Evolutionary conservation across 2,797 vertebrate genomes (phyloP).

Genomic region (Pteropus rufus): DNA sequence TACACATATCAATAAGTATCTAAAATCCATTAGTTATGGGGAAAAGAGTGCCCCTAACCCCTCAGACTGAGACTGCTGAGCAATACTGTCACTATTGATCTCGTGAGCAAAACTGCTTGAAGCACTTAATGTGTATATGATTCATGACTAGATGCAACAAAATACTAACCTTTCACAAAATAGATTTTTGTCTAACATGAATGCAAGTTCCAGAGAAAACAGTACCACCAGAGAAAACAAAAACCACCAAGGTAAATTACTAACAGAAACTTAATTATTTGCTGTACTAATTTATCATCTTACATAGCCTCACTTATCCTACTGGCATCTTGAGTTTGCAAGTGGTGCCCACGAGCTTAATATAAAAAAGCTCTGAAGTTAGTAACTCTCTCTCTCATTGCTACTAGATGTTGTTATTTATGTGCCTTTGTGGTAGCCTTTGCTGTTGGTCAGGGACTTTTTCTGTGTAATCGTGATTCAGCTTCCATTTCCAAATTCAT

Average conservation of each 20-base stretch:
- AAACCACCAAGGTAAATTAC: neutral
- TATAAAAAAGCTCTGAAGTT: neutral
- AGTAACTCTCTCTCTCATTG: neutral
- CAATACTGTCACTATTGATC: neutral
- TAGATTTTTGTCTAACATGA: neutral
- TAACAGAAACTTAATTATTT: neutral
- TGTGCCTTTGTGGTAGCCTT: neutral
- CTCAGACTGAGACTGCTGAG: neutral
- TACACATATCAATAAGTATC: neutral
- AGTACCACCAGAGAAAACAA: neutral
- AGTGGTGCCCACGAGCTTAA: neutral
- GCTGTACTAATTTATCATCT: neutral
- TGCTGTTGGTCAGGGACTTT: conserved; percentile 27
- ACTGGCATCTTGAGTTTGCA: neutral
- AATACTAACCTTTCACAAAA: neutral
- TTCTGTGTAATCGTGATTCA: neutral
- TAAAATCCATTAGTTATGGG: neutral
- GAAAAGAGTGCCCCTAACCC: neutral
- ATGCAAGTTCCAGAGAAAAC: neutral
- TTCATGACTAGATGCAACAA: neutral
- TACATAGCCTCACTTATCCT: neutral
- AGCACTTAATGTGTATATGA: neutral
- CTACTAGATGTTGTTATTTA: neutral
- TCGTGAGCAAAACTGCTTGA: neutral
- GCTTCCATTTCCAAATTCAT: conserved; percentile 31